These are phyloP conservation scores for Aix galericulata DNA, from an alignment of 2,113 vertebrate genomes.

Conservation along the genomic window DNA sequence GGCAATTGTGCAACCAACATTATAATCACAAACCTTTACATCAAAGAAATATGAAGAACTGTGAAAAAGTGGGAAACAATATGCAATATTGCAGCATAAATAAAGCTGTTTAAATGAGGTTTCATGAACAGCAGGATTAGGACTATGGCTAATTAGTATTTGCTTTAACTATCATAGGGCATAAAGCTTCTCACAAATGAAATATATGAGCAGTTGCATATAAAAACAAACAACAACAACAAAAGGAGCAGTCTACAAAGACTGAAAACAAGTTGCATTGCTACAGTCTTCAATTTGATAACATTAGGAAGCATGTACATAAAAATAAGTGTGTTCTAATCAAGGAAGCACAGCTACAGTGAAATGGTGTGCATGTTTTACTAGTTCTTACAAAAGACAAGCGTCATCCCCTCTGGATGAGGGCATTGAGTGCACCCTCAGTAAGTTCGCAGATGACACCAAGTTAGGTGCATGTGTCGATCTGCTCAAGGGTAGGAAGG, in stretches of 20 bases:
- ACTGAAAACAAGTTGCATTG: neutral
- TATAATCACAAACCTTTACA: neutral
- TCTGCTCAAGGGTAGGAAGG: too few species aligned
- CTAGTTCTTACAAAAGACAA: neutral
- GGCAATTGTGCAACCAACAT: neutral
- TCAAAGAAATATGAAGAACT: neutral
- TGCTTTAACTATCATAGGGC: neutral
- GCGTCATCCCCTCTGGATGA: accelerated
- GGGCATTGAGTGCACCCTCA: too few species aligned
- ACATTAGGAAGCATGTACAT: neutral
- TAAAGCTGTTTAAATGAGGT: neutral
- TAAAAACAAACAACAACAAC: neutral
- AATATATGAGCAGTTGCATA: neutral
- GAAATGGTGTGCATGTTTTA: neutral
- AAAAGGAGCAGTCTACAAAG: neutral
- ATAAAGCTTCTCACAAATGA: neutral
- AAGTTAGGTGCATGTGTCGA: too few species aligned
- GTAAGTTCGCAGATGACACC: too few species aligned
- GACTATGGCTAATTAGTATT: neutral
- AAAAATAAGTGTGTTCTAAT: neutral
- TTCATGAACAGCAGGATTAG: neutral
- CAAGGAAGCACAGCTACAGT: neutral
- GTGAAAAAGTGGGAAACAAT: neutral
- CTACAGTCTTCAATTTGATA: neutral
- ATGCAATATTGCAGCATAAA: neutral